Evolutionary conservation across 2,888 invertebrate genomes (phyloP).

Genomic region (Hydrotaea cyrtoneurina): DNA sequence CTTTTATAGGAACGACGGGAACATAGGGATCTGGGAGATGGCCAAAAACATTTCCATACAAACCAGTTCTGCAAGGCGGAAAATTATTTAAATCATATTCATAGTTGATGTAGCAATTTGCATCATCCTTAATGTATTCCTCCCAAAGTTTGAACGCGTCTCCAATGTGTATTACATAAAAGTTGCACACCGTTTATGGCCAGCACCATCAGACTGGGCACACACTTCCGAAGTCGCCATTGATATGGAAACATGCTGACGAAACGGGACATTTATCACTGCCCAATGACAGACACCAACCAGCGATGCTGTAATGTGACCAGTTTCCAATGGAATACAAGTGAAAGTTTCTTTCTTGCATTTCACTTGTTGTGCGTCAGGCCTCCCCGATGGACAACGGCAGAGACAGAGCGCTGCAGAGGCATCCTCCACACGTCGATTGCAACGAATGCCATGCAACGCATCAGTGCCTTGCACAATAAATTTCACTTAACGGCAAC

Average conservation of each 20-base stretch:
- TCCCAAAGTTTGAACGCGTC: not conserved
- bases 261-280: conserved; percentile 13
- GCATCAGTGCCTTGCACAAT: conserved; percentile 7
- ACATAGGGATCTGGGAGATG: no score
- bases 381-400: conserved; percentile 1
- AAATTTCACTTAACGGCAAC: conserved; percentile 36
- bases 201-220: no score
- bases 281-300: conserved; percentile 14
- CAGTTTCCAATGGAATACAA: conserved; percentile 46
- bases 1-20: no score
- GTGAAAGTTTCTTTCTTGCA: conserved; percentile 62
- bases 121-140: not conserved
- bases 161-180: conserved; percentile 44
- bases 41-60: not conserved
- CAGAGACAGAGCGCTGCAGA: no score
- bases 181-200: conserved; percentile 14
- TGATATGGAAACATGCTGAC: not conserved
- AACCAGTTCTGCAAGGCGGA: not conserved
- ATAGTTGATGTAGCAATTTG: not conserved
- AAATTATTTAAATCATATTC: not conserved
- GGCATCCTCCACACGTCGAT: conserved; percentile 19
- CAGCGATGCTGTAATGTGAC: conserved; percentile 43
- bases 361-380: conserved; percentile 55
- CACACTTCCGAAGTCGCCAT: not conserved
- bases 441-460: conserved; percentile 10